phyloP scores from a whole-genome alignment of 2,797 vertebrate species.

The Delichon dasypus region DNA sequence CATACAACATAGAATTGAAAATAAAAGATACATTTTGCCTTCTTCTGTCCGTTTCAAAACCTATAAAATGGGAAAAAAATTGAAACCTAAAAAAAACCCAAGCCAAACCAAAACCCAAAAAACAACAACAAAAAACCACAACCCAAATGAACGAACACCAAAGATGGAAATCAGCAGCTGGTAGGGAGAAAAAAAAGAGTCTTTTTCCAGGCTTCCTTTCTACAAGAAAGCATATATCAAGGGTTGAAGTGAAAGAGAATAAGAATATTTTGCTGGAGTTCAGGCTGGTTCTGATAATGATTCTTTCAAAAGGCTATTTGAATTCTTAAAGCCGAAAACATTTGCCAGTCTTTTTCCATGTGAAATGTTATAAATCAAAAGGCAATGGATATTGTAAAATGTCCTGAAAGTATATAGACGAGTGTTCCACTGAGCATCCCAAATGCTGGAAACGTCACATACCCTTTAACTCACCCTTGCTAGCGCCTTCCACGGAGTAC shows the following conservation, averaged over 20 bases:
- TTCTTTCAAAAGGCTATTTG: neutral
- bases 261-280: conserved; percentile 1
- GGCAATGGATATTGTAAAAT: neutral
- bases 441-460: neutral
- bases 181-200: neutral
- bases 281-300: neutral
- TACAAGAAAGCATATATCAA: neutral
- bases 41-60: neutral
- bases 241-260: neutral
- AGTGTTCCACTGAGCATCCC: neutral
- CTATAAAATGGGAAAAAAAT: neutral
- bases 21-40: neutral
- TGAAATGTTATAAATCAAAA: conserved; percentile 5
- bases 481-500: neutral
- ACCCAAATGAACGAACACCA: neutral
- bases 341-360: neutral
- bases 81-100: neutral
- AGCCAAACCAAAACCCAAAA: neutral
- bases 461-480: neutral
- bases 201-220: neutral
- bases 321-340: neutral
- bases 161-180: neutral
- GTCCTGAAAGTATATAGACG: neutral
- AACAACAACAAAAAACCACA: neutral
- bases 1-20: neutral